Conservation (phyloP, 1,140 invertebrate species). For the Cyclargus thomasi region DNA sequence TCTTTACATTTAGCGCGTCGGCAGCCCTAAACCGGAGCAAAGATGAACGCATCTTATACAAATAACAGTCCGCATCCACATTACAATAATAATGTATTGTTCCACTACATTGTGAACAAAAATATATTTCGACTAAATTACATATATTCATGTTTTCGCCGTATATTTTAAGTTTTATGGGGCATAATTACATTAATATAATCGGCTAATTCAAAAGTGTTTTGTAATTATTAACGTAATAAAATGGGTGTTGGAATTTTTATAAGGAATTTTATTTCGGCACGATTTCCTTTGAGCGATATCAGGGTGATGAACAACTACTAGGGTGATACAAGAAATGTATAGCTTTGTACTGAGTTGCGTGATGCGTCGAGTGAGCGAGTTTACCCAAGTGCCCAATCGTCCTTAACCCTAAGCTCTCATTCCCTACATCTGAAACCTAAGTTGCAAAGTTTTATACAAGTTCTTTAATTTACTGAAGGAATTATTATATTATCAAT, state of each 20-base stretch:
- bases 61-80: constrained; percentile 28
- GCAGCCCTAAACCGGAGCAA: constrained; percentile 24
- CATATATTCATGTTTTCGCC: constrained; percentile 5
- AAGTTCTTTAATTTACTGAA: too few relatives aligned
- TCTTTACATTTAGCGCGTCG: background rate
- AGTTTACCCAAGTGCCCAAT: too few relatives aligned
- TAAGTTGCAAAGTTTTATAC: too few relatives aligned
- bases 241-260: background rate
- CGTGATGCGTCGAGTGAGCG: too few relatives aligned
- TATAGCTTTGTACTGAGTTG: too few relatives aligned
- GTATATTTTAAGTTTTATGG: constrained; percentile 4
- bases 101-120: constrained; percentile 25
- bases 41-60: constrained; percentile 32
- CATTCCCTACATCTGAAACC: too few relatives aligned
- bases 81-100: constrained; percentile 32
- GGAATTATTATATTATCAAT: too few relatives aligned
- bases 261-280: background rate
- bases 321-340: too few relatives aligned
- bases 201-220: constrained; percentile 4
- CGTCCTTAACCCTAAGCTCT: too few relatives aligned
- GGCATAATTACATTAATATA: constrained; percentile 5
- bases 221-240: background rate
- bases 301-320: background rate
- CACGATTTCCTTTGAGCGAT: background rate
- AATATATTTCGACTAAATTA: constrained; percentile 20